Conservation (phyloP, 2,888 invertebrate species). For the Andrena fulva region DNA sequence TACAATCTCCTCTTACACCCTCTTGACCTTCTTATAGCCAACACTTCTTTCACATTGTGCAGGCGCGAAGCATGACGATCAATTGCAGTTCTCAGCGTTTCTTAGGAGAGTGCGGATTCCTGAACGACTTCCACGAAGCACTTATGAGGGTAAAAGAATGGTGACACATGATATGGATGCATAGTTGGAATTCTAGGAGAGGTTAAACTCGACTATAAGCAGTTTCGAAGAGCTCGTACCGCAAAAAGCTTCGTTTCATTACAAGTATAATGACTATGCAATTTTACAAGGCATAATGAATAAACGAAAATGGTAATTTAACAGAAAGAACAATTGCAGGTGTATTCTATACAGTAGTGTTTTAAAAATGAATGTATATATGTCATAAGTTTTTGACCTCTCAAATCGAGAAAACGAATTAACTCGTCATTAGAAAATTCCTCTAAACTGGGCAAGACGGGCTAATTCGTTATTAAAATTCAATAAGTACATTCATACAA, state of each 20-base stretch:
- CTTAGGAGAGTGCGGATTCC: constrained; percentile 13
- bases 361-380: no score
- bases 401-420: no score
- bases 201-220: background rate
- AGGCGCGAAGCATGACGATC: constrained; percentile 16
- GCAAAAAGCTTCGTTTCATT: background rate
- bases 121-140: constrained; percentile 5
- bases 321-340: no score
- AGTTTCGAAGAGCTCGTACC: background rate
- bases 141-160: constrained; percentile 31
- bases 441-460: no score
- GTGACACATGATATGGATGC: constrained; percentile 11
- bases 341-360: no score
- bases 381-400: no score
- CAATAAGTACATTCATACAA: no score
- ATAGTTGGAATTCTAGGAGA: background rate
- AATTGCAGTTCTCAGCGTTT: constrained; percentile 14
- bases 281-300: background rate
- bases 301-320: background rate
- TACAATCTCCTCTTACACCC: background rate
- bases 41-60: background rate
- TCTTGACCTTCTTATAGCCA: background rate
- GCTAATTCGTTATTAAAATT: no score
- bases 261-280: background rate
- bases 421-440: no score